Base-by-base conservation (phyloP, 2,888 invertebrate genomes). In the Melinaea menophilus region DNA sequence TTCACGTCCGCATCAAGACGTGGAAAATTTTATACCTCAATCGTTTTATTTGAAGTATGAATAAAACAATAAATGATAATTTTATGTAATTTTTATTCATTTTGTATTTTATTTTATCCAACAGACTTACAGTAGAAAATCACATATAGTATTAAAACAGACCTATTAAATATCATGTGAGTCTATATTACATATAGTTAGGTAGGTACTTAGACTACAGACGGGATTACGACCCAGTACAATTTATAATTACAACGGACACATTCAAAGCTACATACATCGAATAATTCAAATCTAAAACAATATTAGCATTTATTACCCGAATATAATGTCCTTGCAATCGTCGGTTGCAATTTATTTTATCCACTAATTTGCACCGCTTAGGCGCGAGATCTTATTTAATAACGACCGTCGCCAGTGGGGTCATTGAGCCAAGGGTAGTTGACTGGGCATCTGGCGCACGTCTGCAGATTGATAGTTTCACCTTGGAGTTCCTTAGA, bases 391-490 rank as follows among this genome's bases (percentile, higher is more conserved):
- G 90, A 90, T 90, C 90, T 78, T 83, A 80, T 74, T 78, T 95
- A 97, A 93, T 95, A 96, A 93, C 95, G 96, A 87, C 91, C 96
- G 81, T 96, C 96, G 75, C 96, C 96, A 75, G 95, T 95, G 69
- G 97, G 97, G 90, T 98, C 97, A 84, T 96, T 96, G 79, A 97
- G 86, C 98, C 98, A 98, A 77, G 98, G 98, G 92, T 97, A 98
- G 87, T 97, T 97, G 88, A 95, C 95, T 74, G 98, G 98, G 88
- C 98, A 98, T 82, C 97, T 93, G 76, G 97, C 94, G 88, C 98
- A 98, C 62, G 97, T 97, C 88, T 97, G 97, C 72, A 98, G 92
- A 85, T 97, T 97, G 86, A 97, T 94, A 73, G 97, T 98, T 89
- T 98, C 97, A 64, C 97, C 97, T 91, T 97, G 97, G 74, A 97